Base-by-base conservation (phyloP, 2,888 invertebrate genomes). In the Temnothorax unifasciatus region DNA sequence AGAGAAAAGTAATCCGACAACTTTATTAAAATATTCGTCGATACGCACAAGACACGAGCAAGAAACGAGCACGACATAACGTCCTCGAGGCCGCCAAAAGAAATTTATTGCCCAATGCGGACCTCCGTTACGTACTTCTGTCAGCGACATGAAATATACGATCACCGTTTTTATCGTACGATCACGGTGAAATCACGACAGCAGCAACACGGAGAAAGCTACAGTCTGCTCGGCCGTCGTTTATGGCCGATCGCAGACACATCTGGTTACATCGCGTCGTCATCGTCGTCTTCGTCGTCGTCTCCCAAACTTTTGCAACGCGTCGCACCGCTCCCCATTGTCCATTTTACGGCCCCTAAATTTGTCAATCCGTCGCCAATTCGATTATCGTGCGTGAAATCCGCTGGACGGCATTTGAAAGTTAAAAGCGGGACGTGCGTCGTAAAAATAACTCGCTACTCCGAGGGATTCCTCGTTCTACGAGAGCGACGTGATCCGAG, bases 101-200 rank as follows among this genome's bases (percentile, higher is more conserved):
- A 77, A 77, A 81, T 81, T 73, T 81, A 81, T 81, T 47, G 59
- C 57, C 44, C 75, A 38, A 34, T 38, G 73, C 18, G 18, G 25
- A 44, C 15, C 47, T 59, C 66, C 47, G 63, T 34, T 79, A 63
- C 38, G 82, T 86, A 84, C 81, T 86, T 87, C 82, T 86, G 89
- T 63, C 84, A 66, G 59, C 21, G 86, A 86, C 84, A 87, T 86
- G 89, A 90, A 88, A 90, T 88, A 89, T 86, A 88, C 88, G 88
- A 90, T 88, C 89, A 64, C 85, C 77, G 86, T 87, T 90, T 86
- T 87, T 86, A 90, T 90, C 88, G 87, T 82, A 59, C 84, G 89
- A 88, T 87, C 89, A 85, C 86, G 87, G 90, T 89, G 90, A 90
- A 90, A 90, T 90, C 90, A 88, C 88, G 86, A 73, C 89, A 44